These are phyloP conservation scores for Corynorhinus townsendii DNA, from an alignment of 2,113 vertebrate species.

Conservation along the genomic window DNA sequence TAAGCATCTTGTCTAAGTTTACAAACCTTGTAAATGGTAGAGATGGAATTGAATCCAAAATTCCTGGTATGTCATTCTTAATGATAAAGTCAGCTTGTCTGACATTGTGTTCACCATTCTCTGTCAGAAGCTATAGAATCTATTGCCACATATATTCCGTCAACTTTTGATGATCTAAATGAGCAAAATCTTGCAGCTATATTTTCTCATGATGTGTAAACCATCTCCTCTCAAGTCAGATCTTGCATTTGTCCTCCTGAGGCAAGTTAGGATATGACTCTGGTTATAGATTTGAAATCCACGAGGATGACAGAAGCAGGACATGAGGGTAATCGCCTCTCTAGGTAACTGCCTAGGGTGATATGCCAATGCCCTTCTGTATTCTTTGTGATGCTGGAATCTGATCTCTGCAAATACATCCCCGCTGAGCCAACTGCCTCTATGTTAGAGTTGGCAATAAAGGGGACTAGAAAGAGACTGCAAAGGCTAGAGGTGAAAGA, in stretches of 20 bases:
- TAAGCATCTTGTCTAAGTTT: not conserved
- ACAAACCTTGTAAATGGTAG: not conserved
- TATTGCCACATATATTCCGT: not conserved
- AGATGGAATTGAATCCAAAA: not conserved
- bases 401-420: not conserved
- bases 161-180: not conserved
- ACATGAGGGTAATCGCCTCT: not conserved
- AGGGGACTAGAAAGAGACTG: not conserved
- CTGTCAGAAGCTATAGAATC: not conserved
- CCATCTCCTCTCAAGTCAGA: not conserved
- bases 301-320: not conserved
- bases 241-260: not conserved
- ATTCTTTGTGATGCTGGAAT: not conserved
- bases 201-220: not conserved
- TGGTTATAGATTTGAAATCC: not conserved
- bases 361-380: not conserved
- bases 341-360: not conserved
- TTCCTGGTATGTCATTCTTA: not conserved
- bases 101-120: not conserved
- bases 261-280: not conserved
- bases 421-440: not conserved
- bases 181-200: not conserved
- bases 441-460: not conserved
- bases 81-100: not conserved
- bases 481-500: not conserved